A percentile compares a stretch with the other conserved stretches of the same genome.
These are phyloP conservation scores for Xestoiulus laeticollis DNA, from an alignment of 2,888 invertebrate species.

Conservation along the genomic window DNA sequence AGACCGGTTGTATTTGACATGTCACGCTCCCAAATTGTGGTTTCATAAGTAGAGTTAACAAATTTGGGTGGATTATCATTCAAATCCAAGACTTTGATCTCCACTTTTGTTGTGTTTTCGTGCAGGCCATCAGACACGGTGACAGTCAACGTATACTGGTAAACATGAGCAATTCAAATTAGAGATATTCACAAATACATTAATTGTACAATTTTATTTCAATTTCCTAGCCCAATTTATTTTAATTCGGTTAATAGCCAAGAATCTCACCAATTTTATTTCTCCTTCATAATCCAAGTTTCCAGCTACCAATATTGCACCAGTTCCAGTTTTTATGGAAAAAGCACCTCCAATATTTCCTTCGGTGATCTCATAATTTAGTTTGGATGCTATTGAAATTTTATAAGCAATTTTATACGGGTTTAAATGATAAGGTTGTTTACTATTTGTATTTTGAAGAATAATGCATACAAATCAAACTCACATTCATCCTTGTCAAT, in stretches of 20 bases:
- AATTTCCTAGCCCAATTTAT: constrained; percentile 46
- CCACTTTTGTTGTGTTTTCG: constrained; percentile 83
- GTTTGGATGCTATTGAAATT: constrained; percentile 73
- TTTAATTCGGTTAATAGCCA: neutral
- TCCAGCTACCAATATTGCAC: constrained; percentile 97
- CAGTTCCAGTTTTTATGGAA: constrained; percentile 72
- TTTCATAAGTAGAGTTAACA: constrained; percentile 73
- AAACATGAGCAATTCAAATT: constrained; percentile 51
- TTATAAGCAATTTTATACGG: neutral
- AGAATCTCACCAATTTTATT: constrained; percentile 52
- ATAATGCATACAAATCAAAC: neutral
- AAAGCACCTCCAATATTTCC: constrained; percentile 90
- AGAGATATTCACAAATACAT: constrained; percentile 24
- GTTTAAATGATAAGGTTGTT: neutral
- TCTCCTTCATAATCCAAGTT: constrained; percentile 93
- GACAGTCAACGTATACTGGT: constrained; percentile 81
- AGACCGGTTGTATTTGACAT: constrained; percentile 61
- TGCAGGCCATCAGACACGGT: constrained; percentile 84
- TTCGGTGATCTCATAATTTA: constrained; percentile 85
- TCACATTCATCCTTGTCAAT: constrained; percentile 83
- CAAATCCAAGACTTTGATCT: constrained; percentile 85
- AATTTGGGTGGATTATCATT: constrained; percentile 94
- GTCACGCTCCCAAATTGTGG: constrained; percentile 79
- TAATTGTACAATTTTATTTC: constrained; percentile 62
- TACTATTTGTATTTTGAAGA: neutral